Base-by-base conservation (phyloP, 2,888 invertebrate species). In the Apotomis turbidana region DNA sequence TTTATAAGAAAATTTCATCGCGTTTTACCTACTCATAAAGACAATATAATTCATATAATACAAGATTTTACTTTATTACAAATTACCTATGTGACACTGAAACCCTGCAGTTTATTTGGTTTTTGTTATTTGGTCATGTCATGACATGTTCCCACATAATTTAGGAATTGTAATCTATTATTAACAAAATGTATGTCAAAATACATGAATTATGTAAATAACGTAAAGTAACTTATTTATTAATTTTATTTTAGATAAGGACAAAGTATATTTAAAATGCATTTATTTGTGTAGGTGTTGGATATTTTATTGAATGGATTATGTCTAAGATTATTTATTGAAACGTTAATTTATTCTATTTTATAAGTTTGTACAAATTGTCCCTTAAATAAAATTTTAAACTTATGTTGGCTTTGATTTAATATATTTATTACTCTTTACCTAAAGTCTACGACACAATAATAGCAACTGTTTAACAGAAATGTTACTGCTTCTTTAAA, bases 201-300 rank as follows among this genome's bases (percentile, higher is more conserved):
- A 49, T 0, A 41, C 6, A 15, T 15, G 5, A 51, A 73, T 74
- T 76, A 78, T 78, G 77, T 80, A 76, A 80, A 80, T 68, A 68
- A 5, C 27, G 27, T 59, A 12, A 55, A 36, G 13, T n/a, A 8
- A 54, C 0, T 38, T 55, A 70, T 62, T 41, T 9, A 12, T 58
- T 9, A 13, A 15, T 51, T 6, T 36, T 12, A 51, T 15, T 5
- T n/a, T 36, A 36, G 5, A 13, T 38, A 36, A 3, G 3, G 15
- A 15, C 5, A 41, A 12, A 13, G n/a, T 10, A 44, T 5, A 44
- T 10, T 49, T 49, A 27, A 41, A 4, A 46, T 66, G 66, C 71
- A 64, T 66, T 66, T 60, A 66, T 59, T 54, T 60, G 12, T 36
- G 36, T 12, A 58, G 49, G 67, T 68, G 51, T 59, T 68, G 51